phyloP scores from a whole-genome alignment of 2,888 invertebrate genomes.

The Epistrophe eligans region DNA sequence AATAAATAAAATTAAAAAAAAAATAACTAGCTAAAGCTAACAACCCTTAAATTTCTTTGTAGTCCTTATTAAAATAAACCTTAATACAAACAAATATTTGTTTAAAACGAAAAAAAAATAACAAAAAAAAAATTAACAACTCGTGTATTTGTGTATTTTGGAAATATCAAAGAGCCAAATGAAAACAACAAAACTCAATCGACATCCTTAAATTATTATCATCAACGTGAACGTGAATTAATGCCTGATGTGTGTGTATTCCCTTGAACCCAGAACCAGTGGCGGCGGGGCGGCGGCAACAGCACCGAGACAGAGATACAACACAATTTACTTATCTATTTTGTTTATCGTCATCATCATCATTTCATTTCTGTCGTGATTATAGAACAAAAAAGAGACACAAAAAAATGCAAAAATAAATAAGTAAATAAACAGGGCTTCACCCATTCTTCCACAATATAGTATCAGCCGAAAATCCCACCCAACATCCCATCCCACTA shows the following conservation, averaged over 20 bases:
- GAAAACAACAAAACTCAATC: conserved; percentile 49
- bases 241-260: background rate
- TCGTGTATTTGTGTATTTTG: conserved; percentile 26
- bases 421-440: conserved; percentile 57
- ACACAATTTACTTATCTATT: conserved; percentile 59
- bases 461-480: background rate
- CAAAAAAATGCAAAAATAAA: conserved; percentile 57
- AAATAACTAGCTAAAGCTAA: background rate
- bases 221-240: conserved; percentile 14
- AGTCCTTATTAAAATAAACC: conserved; percentile 32
- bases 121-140: conserved; percentile 5
- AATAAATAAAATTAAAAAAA: background rate
- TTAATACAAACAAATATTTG: conserved; percentile 50
- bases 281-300: background rate
- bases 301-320: conserved; percentile 15
- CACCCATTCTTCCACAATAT: conserved; percentile 24
- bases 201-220: conserved; percentile 25
- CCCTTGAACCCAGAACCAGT: background rate
- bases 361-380: conserved; percentile 53
- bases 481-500: conserved; percentile 29
- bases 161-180: conserved; percentile 48
- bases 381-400: conserved; percentile 47
- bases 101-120: conserved; percentile 5
- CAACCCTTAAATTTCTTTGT: conserved; percentile 27
- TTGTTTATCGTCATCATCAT: conserved; percentile 62